Conservation (phyloP, 1,140 invertebrate species). For the Chironomus striatipennis region DNA sequence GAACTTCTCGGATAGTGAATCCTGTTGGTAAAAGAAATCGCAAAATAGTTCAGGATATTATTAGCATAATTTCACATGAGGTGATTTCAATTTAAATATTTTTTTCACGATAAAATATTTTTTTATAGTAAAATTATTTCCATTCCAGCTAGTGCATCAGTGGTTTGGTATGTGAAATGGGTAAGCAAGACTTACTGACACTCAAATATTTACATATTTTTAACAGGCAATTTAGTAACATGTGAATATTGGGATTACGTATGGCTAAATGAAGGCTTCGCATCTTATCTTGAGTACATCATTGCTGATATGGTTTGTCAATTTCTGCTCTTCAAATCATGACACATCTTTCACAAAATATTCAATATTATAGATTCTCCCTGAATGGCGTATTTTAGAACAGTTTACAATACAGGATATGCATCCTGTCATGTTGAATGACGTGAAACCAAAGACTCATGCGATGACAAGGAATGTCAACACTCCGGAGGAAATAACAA, state of each 20-base stretch:
- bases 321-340: constrained; percentile 17
- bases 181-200: too few species aligned
- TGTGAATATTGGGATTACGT: constrained; percentile 61
- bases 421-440: not conserved
- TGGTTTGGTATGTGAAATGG: constrained; percentile 53
- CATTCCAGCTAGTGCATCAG: constrained; percentile 63
- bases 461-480: not conserved
- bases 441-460: constrained; percentile 1
- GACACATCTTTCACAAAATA: too few species aligned
- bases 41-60: constrained; percentile 43
- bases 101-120: too few species aligned
- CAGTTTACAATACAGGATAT: not conserved
- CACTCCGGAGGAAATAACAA: not conserved
- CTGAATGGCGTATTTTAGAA: not conserved
- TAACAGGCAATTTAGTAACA: constrained; percentile 52
- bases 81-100: not conserved
- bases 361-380: not conserved
- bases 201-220: too few species aligned
- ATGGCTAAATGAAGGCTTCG: constrained; percentile 73
- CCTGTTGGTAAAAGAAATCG: not conserved
- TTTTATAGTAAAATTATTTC: too few species aligned
- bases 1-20: not conserved
- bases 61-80: constrained; percentile 64
- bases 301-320: constrained; percentile 46
- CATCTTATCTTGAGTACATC: constrained; percentile 56